A percentile compares a stretch with the other conserved stretches of the same genome.
Conservation (phyloP, 2,113 vertebrate genomes). For the Hiodon tergisus region DNA sequence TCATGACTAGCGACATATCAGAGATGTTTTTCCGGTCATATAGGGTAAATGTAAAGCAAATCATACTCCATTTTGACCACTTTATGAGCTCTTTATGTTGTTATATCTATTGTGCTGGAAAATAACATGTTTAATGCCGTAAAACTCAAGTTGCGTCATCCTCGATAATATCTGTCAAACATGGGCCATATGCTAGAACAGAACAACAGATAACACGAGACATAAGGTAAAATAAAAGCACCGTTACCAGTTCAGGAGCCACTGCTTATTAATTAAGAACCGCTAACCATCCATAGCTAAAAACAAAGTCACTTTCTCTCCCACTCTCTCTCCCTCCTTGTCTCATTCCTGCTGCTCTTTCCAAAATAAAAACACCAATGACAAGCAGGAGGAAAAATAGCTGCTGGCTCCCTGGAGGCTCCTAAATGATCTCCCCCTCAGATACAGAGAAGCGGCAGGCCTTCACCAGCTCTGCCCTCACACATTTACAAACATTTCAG, state of each 20-base stretch:
- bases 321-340: no score
- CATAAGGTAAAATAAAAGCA: slow-evolving; percentile 6
- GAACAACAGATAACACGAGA: slow-evolving; percentile 21
- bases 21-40: no score
- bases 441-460: not conserved
- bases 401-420: not conserved
- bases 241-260: not conserved
- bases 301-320: not conserved
- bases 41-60: no score
- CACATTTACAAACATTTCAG: not conserved
- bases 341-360: not conserved
- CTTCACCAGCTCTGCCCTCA: not conserved
- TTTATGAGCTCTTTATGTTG: no score
- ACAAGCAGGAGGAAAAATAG: not conserved
- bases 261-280: slow-evolving; percentile 5
- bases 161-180: not conserved
- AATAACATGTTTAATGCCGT: no score
- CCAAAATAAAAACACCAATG: not conserved
- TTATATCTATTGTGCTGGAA: no score
- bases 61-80: no score
- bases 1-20: no score
- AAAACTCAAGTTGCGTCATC: no score
- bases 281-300: slow-evolving; percentile 10
- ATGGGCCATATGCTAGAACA: not conserved
- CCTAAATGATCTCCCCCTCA: not conserved